phyloP scores from a whole-genome alignment of 2,888 invertebrate species.

The Apamea sordens region DNA sequence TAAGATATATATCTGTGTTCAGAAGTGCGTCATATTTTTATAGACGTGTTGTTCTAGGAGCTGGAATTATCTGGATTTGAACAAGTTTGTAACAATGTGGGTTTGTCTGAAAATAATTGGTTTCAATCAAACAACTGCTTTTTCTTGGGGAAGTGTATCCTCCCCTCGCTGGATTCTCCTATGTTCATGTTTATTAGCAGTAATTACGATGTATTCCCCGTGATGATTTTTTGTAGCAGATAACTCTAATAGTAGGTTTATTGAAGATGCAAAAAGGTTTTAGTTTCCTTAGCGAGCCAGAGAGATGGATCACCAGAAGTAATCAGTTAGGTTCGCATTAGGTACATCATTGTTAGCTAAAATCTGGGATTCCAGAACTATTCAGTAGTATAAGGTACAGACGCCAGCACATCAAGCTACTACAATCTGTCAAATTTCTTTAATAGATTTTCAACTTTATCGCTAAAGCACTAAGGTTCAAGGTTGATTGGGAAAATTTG shows the following conservation, averaged over 20 bases:
- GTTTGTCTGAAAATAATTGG: constrained; percentile 27
- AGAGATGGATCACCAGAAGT: background rate
- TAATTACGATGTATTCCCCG: background rate
- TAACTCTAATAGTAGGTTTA: background rate
- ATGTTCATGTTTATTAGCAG: background rate
- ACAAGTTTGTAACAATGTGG: background rate
- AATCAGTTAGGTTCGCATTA: background rate
- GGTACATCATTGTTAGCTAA: background rate
- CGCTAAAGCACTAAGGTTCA: too few relatives aligned
- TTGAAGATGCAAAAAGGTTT: background rate
- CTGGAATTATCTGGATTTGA: constrained; percentile 43
- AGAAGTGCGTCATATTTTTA: constrained; percentile 54
- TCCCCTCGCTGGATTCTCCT: background rate
- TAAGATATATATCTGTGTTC: constrained; percentile 19
- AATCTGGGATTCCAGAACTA: background rate
- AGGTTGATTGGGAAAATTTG: too few relatives aligned
- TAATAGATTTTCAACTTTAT: too few relatives aligned
- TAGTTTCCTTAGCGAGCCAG: background rate
- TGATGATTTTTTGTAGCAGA: too few relatives aligned
- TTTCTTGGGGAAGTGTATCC: background rate
- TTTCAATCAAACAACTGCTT: constrained; percentile 23
- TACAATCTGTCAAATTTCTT: too few relatives aligned
- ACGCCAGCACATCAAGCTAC: too few relatives aligned
- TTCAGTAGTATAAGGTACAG: background rate
- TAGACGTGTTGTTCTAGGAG: constrained; percentile 32